These are phyloP conservation scores for Pimephales promelas DNA, from an alignment of 2,113 vertebrate genomes.

Conservation along the genomic window DNA sequence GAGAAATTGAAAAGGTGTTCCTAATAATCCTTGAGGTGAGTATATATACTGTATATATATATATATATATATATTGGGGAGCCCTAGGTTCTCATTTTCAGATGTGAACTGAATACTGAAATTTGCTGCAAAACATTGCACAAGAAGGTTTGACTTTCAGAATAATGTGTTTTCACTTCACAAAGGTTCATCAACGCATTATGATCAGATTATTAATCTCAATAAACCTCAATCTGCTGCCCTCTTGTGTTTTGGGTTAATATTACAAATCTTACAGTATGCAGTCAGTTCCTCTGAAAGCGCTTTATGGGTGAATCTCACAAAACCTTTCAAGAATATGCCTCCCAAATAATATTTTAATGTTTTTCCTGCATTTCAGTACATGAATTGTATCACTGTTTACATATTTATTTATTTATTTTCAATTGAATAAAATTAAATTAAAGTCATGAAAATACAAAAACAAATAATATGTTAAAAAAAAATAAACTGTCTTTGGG, in stretches of 20 bases:
- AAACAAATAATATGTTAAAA: not conserved
- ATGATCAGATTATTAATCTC: not conserved
- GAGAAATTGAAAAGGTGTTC: no score
- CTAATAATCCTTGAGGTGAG: no score
- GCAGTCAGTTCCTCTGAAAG: not conserved
- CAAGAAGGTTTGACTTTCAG: not conserved
- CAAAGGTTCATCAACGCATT: not conserved
- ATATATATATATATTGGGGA: not conserved
- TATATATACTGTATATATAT: no score
- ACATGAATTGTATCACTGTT: not conserved
- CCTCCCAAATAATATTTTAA: not conserved
- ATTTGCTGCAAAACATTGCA: not conserved
- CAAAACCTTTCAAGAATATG: not conserved
- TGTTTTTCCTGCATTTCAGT: not conserved
- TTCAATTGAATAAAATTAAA: not conserved
- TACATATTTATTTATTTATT: not conserved
- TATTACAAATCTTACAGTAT: not conserved
- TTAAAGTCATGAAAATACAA: not conserved
- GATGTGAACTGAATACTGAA: not conserved
- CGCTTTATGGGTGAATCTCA: not conserved
- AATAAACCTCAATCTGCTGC: conserved; percentile 36
- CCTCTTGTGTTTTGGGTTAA: conserved; percentile 31
- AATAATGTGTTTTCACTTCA: not conserved
- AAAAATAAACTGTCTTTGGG: not conserved
- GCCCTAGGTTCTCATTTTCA: not conserved